Base-by-base conservation (phyloP, 2,113 vertebrate genomes). In the Colinus virginianus region DNA sequence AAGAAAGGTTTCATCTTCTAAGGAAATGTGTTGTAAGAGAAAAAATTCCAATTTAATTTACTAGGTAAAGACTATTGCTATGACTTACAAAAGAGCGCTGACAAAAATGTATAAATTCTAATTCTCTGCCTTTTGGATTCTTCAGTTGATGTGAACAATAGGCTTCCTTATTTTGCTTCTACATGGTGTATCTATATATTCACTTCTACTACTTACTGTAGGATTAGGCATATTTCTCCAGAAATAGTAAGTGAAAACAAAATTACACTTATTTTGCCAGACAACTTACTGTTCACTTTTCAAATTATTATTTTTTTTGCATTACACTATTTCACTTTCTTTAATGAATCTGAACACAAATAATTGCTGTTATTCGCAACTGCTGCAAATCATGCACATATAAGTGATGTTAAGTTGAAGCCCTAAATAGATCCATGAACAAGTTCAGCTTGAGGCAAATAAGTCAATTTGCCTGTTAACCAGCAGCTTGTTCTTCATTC, bases 21-120 rank as follows among this genome's bases (percentile, higher is more conserved):
- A 1, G 17, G 14, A 51, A 4, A 26, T 12, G 2, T 14, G 5
- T 1, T 51, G 5, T 46, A 42, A 5, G 11, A 40, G 55, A 42
- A 71, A 42, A 7, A 12, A 55, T 45, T 84, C 45, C 14, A 21
- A 30, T 7, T 8, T 42, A 34, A 11, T 34, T 43, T 83, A 20
- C 2, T 21, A 83, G 36, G 3, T 12, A 76, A 16, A 5, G 10
- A 40, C 58, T 84, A 36, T 11, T 71, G 2, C 8, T 76, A 25
- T 45, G 70, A n/a, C 3, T 5, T 38, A n/a, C 45, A 3, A 4
- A 78, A 86, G 16, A 6, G 2, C 5, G 1, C 22, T 62, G 21
- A 17, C 4, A 77, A 89, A 83, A 72, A 32, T 8, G 7, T 48
- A 53, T 7, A 13, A 72, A 84, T 34, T 58, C 14, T 26, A 67